Percentiles rank a stretch among this genome's conserved stretches.
These are phyloP conservation scores for Enteromius treurensis DNA, from an alignment of 2,797 vertebrate genomes.

Conservation along the genomic window DNA sequence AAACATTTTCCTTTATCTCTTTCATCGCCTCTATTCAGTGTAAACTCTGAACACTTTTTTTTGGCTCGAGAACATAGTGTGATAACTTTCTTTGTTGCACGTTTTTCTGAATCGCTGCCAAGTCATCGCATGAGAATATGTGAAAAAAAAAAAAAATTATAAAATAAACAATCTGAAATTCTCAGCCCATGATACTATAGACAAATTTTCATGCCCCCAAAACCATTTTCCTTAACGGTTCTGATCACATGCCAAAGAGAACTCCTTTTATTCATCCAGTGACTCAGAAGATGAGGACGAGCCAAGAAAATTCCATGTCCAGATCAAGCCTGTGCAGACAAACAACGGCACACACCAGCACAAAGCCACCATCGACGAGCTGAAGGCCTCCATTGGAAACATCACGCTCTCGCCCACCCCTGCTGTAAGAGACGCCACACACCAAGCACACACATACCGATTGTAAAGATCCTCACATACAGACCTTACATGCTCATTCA, in stretches of 20 bases:
- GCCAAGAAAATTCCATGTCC: constrained; percentile 91
- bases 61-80: constrained; percentile 34
- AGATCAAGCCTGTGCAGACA: constrained; percentile 93
- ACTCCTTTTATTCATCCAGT: constrained; percentile 94
- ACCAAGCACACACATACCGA: constrained; percentile 1
- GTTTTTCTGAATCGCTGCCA: constrained; percentile 33
- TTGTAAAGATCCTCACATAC: constrained; percentile 1
- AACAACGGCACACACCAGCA: constrained; percentile 87
- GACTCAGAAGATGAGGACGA: constrained; percentile 96
- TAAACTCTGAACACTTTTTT: constrained; percentile 12
- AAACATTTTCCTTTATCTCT: constrained; percentile 15
- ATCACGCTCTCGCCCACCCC: constrained; percentile 90
- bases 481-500: constrained; percentile 6
- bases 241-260: constrained; percentile 95
- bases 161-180: neutral
- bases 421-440: constrained; percentile 76
- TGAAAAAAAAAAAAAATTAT: neutral
- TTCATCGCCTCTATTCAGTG: constrained; percentile 14
- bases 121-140: constrained; percentile 3
- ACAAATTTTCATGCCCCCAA: neutral
- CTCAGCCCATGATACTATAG: neutral
- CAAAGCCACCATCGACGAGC: constrained; percentile 90
- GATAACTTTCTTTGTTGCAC: constrained; percentile 22
- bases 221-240: constrained; percentile 64
- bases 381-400: constrained; percentile 94